Evolutionary conservation across 2,113 vertebrate genomes (phyloP).

Genomic region (Tonatia bakeri): DNA sequence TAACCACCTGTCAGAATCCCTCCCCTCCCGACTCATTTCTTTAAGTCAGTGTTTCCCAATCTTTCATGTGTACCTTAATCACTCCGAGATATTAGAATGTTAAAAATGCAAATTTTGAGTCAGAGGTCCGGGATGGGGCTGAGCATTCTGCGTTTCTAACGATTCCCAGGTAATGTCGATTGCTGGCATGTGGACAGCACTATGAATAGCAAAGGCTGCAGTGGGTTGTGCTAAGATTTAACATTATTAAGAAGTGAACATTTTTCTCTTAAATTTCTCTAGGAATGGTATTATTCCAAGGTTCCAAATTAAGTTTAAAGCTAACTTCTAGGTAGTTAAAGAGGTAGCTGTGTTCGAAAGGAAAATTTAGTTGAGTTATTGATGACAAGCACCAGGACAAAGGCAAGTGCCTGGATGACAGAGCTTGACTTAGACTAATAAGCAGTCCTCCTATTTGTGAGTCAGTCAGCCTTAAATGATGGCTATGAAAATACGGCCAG

Average conservation of each 20-base stretch:
- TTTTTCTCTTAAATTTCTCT: neutral
- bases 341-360: neutral
- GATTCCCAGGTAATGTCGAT: neutral
- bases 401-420: neutral
- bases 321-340: slow-evolving; percentile 1
- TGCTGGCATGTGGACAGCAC: neutral
- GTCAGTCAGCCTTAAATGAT: neutral
- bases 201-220: neutral
- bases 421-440: neutral
- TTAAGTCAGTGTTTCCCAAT: neutral
- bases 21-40: neutral
- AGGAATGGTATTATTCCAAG: neutral
- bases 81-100: neutral
- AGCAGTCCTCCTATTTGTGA: neutral
- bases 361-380: neutral
- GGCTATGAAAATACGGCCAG: neutral
- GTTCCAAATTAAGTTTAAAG: neutral
- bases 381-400: neutral
- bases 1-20: neutral
- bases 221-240: neutral
- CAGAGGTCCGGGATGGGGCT: neutral
- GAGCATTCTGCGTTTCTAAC: neutral
- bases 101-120: neutral
- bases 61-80: neutral
- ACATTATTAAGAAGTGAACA: neutral